Percentiles rank a stretch among this genome's conserved stretches.
phyloP scores from a whole-genome alignment of 2,797 vertebrate genomes.

The Acipenser oxyrinchus region DNA sequence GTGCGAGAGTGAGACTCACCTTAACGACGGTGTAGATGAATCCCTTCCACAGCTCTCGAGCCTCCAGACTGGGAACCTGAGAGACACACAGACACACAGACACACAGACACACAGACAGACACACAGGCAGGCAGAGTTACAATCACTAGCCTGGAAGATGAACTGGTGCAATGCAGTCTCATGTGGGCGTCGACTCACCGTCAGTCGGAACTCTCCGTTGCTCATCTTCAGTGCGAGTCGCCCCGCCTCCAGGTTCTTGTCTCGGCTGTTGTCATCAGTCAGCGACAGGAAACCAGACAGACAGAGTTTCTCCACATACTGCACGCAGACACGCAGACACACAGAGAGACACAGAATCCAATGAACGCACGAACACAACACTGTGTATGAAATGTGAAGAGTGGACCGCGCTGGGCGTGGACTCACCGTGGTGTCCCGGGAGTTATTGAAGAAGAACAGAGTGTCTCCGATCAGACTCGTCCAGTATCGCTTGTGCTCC shows the following conservation, averaged over 20 bases:
- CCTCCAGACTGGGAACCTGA: conserved; percentile 60
- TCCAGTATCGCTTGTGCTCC: conserved; percentile 63
- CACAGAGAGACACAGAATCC: conserved; percentile 1
- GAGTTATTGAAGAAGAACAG: conserved; percentile 66
- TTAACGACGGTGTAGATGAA: conserved; percentile 62
- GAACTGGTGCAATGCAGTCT: too few species aligned
- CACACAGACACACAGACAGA: too few species aligned
- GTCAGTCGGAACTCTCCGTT: conserved; percentile 53
- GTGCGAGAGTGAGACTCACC: conserved; percentile 41
- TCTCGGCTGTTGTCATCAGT: conserved; percentile 46
- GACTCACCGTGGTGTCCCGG: conserved; percentile 58
- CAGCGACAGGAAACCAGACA: conserved; percentile 50
- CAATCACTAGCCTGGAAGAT: not conserved
- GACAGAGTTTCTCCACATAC: conserved; percentile 69
- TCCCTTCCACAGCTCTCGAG: conserved; percentile 75
- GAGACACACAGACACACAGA: not conserved
- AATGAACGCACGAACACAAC: too few species aligned
- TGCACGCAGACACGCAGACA: conserved; percentile 35
- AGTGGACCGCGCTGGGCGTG: too few species aligned
- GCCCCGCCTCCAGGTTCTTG: conserved; percentile 33
- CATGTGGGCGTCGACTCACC: conserved; percentile 39
- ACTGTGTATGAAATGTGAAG: too few species aligned
- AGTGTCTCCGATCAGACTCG: conserved; percentile 58
- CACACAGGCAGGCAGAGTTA: too few species aligned
- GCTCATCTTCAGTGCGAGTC: conserved; percentile 47